Conservation (phyloP, 2,888 invertebrate species). For the Saturnia japonica region DNA sequence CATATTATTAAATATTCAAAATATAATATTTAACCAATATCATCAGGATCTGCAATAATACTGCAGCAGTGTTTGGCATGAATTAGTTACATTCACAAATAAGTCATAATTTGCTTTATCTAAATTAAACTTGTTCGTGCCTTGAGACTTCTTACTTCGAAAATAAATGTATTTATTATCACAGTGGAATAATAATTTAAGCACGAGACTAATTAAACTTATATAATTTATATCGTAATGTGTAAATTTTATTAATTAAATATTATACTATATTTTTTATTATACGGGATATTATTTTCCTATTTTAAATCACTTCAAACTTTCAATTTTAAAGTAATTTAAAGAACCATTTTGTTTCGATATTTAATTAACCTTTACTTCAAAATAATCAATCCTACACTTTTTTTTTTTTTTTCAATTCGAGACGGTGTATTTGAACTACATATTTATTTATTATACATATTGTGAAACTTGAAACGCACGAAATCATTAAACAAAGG, state of each 20-base stretch:
- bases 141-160: background rate
- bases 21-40: background rate
- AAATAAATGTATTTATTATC: background rate
- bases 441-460: background rate
- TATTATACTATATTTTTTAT: too few relatives aligned
- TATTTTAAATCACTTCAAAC: too few relatives aligned
- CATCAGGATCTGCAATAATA: background rate
- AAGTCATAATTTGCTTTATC: background rate
- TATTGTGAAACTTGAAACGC: constrained; percentile 6
- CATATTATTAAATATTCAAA: background rate
- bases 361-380: too few relatives aligned
- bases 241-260: too few relatives aligned
- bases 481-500: constrained; percentile 20
- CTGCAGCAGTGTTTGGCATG: background rate
- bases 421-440: background rate
- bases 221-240: background rate
- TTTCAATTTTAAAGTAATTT: too few relatives aligned
- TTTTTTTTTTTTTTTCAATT: too few relatives aligned
- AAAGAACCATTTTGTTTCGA: too few relatives aligned
- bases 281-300: too few relatives aligned
- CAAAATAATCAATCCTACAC: too few relatives aligned
- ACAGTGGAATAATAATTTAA: background rate
- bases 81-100: background rate
- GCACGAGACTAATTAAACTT: background rate
- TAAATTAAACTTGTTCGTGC: background rate